Conservation (phyloP, 2,888 invertebrate species). For the Cosmia trapezina region DNA sequence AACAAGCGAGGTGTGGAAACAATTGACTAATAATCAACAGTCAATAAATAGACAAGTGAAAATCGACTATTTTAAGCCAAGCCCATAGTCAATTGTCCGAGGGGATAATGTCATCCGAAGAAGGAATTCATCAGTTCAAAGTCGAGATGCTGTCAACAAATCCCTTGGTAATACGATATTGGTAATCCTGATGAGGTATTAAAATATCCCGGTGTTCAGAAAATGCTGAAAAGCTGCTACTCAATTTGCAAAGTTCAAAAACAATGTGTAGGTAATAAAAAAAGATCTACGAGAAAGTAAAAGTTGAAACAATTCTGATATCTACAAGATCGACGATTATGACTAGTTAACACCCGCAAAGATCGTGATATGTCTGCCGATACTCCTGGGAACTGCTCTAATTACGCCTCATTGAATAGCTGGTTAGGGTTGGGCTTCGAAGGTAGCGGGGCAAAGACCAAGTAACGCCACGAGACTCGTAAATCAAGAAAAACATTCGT, state of each 20-base stretch:
- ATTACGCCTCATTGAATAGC: conserved; percentile 71
- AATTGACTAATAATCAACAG: conserved; percentile 24
- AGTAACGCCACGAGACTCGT: background rate
- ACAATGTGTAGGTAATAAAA: background rate
- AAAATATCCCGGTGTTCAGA: background rate
- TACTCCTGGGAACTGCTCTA: conserved; percentile 79
- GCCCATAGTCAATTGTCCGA: background rate
- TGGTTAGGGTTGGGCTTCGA: conserved; percentile 52
- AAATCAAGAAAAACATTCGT: background rate
- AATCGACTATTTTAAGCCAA: conserved; percentile 10
- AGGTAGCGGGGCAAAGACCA: conserved; percentile 28
- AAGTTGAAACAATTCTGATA: conserved; percentile 32
- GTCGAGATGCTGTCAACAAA: background rate
- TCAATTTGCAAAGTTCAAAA: conserved; percentile 10
- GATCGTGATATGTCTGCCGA: conserved; percentile 62
- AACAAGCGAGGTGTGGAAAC: conserved; percentile 30
- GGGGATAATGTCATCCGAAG: too few species aligned
- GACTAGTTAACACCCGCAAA: conserved; percentile 49
- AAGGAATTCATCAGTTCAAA: background rate
- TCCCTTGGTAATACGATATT: background rate
- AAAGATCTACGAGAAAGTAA: conserved; percentile 34
- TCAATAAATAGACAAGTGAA: conserved; percentile 17
- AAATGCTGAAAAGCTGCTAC: background rate
- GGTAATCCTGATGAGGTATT: background rate
- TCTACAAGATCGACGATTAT: conserved; percentile 18